Evolutionary conservation across 2,888 invertebrate species (phyloP), one percentile per base, ranked within the genome.

Genomic region (Drosophila birchii): DNA sequence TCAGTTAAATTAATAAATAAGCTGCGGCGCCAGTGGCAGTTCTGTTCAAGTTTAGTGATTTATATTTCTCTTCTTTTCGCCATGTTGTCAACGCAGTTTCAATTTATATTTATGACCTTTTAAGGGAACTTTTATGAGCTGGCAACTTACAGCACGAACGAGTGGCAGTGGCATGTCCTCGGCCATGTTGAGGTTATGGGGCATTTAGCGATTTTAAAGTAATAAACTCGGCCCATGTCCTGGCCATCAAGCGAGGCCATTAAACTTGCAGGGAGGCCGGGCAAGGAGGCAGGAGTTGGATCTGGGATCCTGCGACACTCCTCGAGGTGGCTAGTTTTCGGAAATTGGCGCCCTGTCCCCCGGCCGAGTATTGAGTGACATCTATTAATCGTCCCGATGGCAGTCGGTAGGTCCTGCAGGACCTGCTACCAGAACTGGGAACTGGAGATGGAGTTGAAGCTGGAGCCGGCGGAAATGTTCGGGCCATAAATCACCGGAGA

Each of bases 61-160:
- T 59, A 53, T 55, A 66, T 77, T 29, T 32, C 41, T 54, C 23
- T 38, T 47, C n/a, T 41, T 47, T 51, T 45, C 47, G 54, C 72
- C 70, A 78, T 75, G 81, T 77, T 77, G 85, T 78, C 79, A 76
- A 76, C 78, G 85, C 83, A 81, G 83, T 85, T 88, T 89, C 80
- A 85, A 86, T 83, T 88, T 88, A 80, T 88, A 81, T 88, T 89
- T 89, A 88, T 81, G 85, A 78, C 80, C 78, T 76, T 83, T 85
- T 81, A 88, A 83, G 73, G 75, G 44, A 53, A 58, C 72, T 83
- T 88, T 88, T 89, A 88, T 88, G 88, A 88, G 76, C 82, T 88
- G 79, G 61, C 79, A 86, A 82, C 70, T 38, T 16, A 44, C 61
- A 55, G 57, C 44, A 57, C 47, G 29, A 47, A 32, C 47, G 45